These are phyloP conservation scores for Calameuta idolon DNA, from an alignment of 2,888 invertebrate species.

Conservation along the genomic window DNA sequence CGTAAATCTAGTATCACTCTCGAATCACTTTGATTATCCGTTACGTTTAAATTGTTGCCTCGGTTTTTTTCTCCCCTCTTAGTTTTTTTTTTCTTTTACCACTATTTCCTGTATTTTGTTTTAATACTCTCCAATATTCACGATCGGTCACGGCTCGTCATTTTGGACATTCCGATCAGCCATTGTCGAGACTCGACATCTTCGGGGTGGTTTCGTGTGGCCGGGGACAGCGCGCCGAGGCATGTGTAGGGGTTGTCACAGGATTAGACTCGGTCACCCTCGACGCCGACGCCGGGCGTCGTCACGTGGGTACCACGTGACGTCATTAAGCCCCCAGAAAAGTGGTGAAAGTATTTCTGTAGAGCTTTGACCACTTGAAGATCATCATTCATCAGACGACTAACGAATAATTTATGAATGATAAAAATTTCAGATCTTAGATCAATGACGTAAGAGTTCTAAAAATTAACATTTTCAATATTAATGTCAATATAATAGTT, in stretches of 20 bases:
- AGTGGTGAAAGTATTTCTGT: neutral
- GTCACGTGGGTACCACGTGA: conserved; percentile 57
- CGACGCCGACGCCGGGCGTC: conserved; percentile 44
- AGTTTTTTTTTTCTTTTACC: neutral
- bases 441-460: neutral
- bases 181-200: conserved; percentile 42
- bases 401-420: neutral
- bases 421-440: neutral
- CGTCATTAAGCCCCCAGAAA: conserved; percentile 17
- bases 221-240: conserved; percentile 53
- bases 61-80: conserved; percentile 3
- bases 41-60: conserved; percentile 23
- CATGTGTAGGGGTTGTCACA: conserved; percentile 58
- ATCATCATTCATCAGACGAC: neutral
- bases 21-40: conserved; percentile 26
- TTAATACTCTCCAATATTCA: neutral
- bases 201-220: conserved; percentile 48
- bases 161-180: conserved; percentile 23
- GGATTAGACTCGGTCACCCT: conserved; percentile 50
- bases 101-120: neutral
- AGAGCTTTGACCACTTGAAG: neutral
- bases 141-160: neutral
- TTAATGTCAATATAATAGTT: neutral
- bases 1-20: conserved; percentile 22
- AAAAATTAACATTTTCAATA: neutral